phyloP scores from a whole-genome alignment of 2,113 vertebrate genomes.

The Sinosuthora webbiana region DNA sequence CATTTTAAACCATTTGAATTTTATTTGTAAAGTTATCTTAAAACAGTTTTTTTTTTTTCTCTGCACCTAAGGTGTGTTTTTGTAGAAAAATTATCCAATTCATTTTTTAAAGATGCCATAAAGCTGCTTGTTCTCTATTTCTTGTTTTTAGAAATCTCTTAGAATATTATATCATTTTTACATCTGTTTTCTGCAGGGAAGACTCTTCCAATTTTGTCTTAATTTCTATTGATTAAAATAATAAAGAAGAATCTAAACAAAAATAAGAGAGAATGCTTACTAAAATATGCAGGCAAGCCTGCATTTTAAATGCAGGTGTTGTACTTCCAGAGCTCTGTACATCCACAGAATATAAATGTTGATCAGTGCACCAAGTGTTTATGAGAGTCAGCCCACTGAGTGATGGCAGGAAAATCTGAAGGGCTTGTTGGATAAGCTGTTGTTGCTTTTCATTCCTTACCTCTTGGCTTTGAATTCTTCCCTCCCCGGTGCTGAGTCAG shows the following conservation, averaged over 20 bases:
- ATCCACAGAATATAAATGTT: conserved; percentile 1
- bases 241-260: conserved; percentile 23
- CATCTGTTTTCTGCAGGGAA: conserved; percentile 31
- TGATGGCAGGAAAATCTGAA: background rate
- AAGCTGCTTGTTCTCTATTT: background rate
- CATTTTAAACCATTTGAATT: background rate
- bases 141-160: conserved; percentile 6
- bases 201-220: background rate
- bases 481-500: background rate
- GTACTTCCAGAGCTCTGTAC: background rate
- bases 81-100: background rate
- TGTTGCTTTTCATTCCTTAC: background rate
- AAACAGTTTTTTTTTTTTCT: background rate
- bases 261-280: background rate
- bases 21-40: background rate
- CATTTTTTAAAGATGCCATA: background rate
- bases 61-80: background rate
- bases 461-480: background rate
- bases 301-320: conserved; percentile 11
- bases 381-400: background rate
- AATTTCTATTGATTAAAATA: conserved; percentile 39
- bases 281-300: background rate
- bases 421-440: background rate
- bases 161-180: conserved; percentile 4
- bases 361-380: background rate